These are phyloP conservation scores for Bucco capensis DNA, from an alignment of 2,113 vertebrate species.

Conservation along the genomic window DNA sequence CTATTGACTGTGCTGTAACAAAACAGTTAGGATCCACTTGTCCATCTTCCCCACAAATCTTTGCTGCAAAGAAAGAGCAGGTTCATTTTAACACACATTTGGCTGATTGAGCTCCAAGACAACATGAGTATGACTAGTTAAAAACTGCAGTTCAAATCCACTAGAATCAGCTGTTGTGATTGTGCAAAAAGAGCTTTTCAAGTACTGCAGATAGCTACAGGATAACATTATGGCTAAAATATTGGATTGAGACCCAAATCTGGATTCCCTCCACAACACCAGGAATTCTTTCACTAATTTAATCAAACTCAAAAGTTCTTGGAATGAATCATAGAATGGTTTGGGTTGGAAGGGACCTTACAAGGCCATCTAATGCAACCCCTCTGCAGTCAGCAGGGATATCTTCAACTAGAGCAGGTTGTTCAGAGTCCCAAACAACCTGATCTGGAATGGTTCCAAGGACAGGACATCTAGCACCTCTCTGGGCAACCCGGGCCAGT, in stretches of 20 bases:
- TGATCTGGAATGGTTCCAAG: no score
- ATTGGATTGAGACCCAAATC: neutral
- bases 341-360: no score
- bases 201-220: neutral
- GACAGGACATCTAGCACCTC: no score
- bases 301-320: neutral
- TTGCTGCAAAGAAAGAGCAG: slow-evolving; percentile 77
- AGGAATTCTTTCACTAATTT: neutral
- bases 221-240: neutral
- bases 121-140: neutral
- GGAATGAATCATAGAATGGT: no score
- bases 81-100: neutral
- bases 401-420: no score
- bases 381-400: no score
- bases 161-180: neutral
- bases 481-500: no score
- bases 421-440: no score
- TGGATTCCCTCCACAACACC: neutral
- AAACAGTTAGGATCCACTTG: slow-evolving; percentile 98
- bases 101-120: neutral
- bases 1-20: slow-evolving; percentile 87
- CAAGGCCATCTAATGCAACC: no score
- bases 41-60: slow-evolving; percentile 97
- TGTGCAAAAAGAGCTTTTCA: neutral
- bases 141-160: neutral